A percentile compares a stretch with the other conserved stretches of the same genome.
Conservation (phyloP, 2,888 invertebrate species). For the Hymenopus coronatus region DNA sequence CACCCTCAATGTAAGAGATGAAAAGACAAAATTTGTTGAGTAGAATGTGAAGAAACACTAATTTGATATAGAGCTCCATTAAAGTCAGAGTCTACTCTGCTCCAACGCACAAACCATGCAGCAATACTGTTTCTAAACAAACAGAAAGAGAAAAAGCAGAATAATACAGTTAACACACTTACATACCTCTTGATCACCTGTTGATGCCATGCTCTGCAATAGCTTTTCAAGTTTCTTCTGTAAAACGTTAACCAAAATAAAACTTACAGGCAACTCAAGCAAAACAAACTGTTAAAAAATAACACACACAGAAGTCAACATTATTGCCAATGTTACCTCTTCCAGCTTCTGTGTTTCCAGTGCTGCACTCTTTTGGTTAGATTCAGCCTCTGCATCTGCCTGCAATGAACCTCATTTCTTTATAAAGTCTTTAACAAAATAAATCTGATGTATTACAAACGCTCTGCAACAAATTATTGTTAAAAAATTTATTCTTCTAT, state of each 20-base stretch:
- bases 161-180: background rate
- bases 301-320: background rate
- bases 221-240: constrained; percentile 43
- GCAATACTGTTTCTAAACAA: too few species aligned
- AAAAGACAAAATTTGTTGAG: too few species aligned
- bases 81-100: too few species aligned
- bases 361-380: constrained; percentile 38
- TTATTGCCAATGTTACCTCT: constrained; percentile 36
- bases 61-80: too few species aligned
- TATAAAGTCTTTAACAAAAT: background rate
- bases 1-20: too few species aligned
- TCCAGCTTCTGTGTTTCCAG: constrained; percentile 33
- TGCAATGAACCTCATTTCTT: background rate
- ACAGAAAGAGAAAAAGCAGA: too few species aligned
- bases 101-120: too few species aligned
- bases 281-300: background rate
- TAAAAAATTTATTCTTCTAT: too few species aligned
- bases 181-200: constrained; percentile 50
- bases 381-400: constrained; percentile 13
- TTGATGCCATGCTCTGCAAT: constrained; percentile 53
- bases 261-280: background rate
- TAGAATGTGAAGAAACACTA: too few species aligned
- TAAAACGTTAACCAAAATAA: constrained; percentile 21
- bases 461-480: too few species aligned
- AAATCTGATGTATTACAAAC: too few species aligned